Evolutionary conservation across 2,888 invertebrate genomes (phyloP), one percentile per base, ranked within the genome.

Genomic region (Criorhina ranunculi): DNA sequence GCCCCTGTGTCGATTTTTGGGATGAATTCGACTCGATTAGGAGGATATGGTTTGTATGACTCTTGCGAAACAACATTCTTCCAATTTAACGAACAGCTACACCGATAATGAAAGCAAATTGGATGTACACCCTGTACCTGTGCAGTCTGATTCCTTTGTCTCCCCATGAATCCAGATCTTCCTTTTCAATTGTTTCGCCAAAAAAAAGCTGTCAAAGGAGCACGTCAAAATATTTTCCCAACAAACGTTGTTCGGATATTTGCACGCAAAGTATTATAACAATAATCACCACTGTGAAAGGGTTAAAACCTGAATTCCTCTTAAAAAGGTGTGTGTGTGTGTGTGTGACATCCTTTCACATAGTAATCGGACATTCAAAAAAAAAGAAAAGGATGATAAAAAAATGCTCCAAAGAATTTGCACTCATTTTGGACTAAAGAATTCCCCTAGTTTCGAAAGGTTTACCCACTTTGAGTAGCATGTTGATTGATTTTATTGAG

Each of bases 221-320:
- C 24, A 85, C 80, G 85, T 85, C 85, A 80, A 85, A 85, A 85
- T 85, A 85, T 85, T 85, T 85, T 66, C 76, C 70, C 70, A 85
- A 85, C 80, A 85, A 76, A 51, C 75, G 51, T 42, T 67, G 59
- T 59, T 69, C 11, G 40, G 17, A 66, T 70, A 60, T 60, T 75
- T 80, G 59, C 80, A 80, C 70, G 79, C 60, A 37, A 8, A 69
- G 7, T 24, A 42, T 37, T 46, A 55, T 24, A 57, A 77, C 40
- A 64, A 51, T 57, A 83, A 11, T 59, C 49, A 62, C 4, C 24
- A 24, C 7, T 11, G 11, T 66, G 33, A 55, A 60, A 75, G 79
- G 62, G 57, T 72, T 12, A 70, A 70, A 83, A 76, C 75, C 75
- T 59, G 80, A 70, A 79, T 85, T 44, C 64, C 44, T 55, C 8